Conservation (phyloP, 2,113 vertebrate genomes). For the Entelurus aequoreus region DNA sequence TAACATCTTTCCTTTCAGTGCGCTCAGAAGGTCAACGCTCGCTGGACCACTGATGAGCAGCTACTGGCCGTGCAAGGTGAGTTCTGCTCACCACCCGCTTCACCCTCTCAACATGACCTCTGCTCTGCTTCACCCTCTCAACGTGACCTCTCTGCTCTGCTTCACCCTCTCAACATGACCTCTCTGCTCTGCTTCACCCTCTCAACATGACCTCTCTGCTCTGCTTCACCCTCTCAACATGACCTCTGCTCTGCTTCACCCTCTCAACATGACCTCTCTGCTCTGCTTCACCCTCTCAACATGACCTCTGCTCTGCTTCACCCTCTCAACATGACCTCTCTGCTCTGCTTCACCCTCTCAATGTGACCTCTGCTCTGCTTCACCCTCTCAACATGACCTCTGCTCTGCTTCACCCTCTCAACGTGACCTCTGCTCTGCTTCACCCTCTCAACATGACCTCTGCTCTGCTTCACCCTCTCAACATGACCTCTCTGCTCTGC, state of each 20-base stretch:
- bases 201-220: neutral
- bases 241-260: no score
- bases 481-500: constrained; percentile 12
- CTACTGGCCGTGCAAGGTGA: constrained; percentile 98
- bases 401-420: constrained; percentile 52
- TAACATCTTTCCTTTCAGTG: constrained; percentile 67
- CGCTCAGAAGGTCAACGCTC: constrained; percentile 97
- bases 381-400: neutral
- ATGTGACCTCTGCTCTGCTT: constrained; percentile 29
- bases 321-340: neutral
- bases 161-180: neutral
- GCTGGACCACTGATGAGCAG: constrained; percentile 99
- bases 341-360: neutral
- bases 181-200: constrained; percentile 30
- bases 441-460: neutral
- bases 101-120: neutral
- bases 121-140: constrained; percentile 32
- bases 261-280: neutral
- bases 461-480: neutral
- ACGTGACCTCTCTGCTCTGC: constrained; percentile 29
- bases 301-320: constrained; percentile 15
- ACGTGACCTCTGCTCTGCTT: no score
- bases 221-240: neutral
- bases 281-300: neutral
- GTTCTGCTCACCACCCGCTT: no score